phyloP scores from a whole-genome alignment of 2,797 vertebrate species.

The Alca torda region DNA sequence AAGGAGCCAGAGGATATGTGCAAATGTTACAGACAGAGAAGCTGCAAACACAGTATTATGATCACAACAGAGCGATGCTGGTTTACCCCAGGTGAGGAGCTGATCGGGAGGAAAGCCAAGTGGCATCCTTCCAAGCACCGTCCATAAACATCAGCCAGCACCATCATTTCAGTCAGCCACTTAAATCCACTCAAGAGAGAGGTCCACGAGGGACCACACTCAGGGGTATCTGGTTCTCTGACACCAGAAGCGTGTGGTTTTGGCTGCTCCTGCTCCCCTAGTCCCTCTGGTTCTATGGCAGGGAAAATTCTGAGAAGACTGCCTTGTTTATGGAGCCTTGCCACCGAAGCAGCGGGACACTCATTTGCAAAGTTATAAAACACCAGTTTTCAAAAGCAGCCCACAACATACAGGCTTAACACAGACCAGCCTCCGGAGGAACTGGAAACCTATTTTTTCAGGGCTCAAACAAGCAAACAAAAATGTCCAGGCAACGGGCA shows the following conservation, averaged over 20 bases:
- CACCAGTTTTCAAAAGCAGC: slow-evolving; percentile 14
- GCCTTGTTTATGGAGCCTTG: not conserved
- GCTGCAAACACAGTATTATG: not conserved
- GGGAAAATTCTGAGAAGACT: slow-evolving; percentile 21
- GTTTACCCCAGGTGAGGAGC: not conserved
- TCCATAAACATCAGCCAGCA: not conserved
- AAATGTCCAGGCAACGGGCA: slow-evolving; percentile 45
- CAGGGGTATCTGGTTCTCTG: not conserved
- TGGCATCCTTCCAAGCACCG: not conserved
- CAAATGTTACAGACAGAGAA: not conserved
- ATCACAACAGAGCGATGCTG: not conserved
- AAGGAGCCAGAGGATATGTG: not conserved
- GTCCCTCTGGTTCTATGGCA: not conserved
- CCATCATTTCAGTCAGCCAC: not conserved
- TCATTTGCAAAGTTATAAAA: slow-evolving; percentile 58
- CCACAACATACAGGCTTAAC: not conserved
- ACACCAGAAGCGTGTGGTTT: not conserved
- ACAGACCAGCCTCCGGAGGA: not conserved
- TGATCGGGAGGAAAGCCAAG: not conserved
- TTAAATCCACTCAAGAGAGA: not conserved
- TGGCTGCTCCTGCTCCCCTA: not conserved
- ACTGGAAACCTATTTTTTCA: slow-evolving; percentile 50
- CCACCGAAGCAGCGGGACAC: slow-evolving; percentile 14
- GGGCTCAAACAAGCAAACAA: slow-evolving; percentile 37
- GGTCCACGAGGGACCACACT: not conserved